Base-by-base conservation (phyloP, 1,140 invertebrate species). In the Bicyclus anynana region DNA sequence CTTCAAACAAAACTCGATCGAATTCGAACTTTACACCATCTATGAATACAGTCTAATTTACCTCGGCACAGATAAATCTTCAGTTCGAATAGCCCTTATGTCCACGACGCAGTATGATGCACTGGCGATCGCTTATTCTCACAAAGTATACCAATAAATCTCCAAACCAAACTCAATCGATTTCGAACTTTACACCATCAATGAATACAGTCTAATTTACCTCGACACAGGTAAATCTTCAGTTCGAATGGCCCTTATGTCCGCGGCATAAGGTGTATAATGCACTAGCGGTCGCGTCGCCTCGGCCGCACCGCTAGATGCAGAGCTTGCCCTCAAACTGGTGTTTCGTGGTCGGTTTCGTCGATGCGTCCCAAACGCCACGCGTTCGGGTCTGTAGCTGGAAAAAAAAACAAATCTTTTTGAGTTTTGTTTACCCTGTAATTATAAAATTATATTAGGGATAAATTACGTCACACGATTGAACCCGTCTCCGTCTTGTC, bases 291-390 rank as follows among this genome's bases (percentile, higher is more conserved):
- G 35, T 65, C 62, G 50, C 64, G 67, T 48, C 50, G 61, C 21
- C 61, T 52, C 40, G 67, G 64, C 49, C 46, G 38, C 21, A 70
- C 67, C 59, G 73, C 69, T 46, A 75, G 68, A 69, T 76, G 79
- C 80, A 78, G 42, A 27, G 81, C 80, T 68, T 72, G 74, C 26
- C 75, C 86, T 94, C 91, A 95, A 72, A 95, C 94, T 61, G 94
- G 93, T 72, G 94, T 95, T 84, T 95, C 94, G 72, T 94, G 93
- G 77, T 95, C 94, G 74, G 92, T 91, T 89, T 95, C 94, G 89
- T 95, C 94, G 84, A 95, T 95, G 76, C 94, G 91, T 69, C 94
- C 94, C 62, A 95, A 91, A 66, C 94, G 90, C 94, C 94, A 95
- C 61, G 94, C 93, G 87, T 94, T 94, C 60, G 93, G 93, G 90